Percentiles rank a stretch among this genome's conserved stretches.
Evolutionary conservation across 2,888 invertebrate species (phyloP).

Genomic region (Leucophenga montana): DNA sequence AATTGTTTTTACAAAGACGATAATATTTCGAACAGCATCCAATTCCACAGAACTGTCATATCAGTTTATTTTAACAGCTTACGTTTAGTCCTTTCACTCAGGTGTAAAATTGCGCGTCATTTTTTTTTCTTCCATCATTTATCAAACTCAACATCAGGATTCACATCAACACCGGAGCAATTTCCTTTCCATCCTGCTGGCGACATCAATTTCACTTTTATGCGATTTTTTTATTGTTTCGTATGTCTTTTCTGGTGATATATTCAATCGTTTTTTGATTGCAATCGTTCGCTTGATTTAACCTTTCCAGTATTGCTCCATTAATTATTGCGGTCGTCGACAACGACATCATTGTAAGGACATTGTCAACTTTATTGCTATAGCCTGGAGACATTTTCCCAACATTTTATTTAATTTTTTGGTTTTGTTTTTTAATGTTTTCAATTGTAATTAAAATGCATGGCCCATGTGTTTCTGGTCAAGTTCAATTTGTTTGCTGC

Average conservation of each 20-base stretch:
- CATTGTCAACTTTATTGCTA: neutral
- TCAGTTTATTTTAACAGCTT: constrained; percentile 40
- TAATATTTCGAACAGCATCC: no score
- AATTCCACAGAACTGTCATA: neutral
- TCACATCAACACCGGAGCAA: constrained; percentile 24
- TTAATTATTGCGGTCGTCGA: constrained; percentile 43
- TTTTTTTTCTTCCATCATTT: constrained; percentile 38
- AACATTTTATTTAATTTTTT: neutral
- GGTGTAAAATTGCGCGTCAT: constrained; percentile 61
- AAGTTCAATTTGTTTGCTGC: neutral
- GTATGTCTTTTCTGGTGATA: constrained; percentile 31
- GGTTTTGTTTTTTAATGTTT: neutral
- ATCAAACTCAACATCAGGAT: constrained; percentile 8
- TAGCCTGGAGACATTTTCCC: no score
- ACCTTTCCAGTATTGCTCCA: constrained; percentile 37
- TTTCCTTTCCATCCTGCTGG: constrained; percentile 4
- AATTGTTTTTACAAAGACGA: constrained; percentile 41
- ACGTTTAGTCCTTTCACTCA: constrained; percentile 50
- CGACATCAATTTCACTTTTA: constrained; percentile 14
- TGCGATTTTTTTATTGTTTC: constrained; percentile 24
- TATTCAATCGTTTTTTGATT: constrained; percentile 30
- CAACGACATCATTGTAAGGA: neutral
- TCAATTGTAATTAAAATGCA: neutral
- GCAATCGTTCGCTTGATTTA: constrained; percentile 32
- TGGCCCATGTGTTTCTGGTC: neutral